Conservation (phyloP, 1,140 invertebrate species). For the Ceratosolen solmsi region DNA sequence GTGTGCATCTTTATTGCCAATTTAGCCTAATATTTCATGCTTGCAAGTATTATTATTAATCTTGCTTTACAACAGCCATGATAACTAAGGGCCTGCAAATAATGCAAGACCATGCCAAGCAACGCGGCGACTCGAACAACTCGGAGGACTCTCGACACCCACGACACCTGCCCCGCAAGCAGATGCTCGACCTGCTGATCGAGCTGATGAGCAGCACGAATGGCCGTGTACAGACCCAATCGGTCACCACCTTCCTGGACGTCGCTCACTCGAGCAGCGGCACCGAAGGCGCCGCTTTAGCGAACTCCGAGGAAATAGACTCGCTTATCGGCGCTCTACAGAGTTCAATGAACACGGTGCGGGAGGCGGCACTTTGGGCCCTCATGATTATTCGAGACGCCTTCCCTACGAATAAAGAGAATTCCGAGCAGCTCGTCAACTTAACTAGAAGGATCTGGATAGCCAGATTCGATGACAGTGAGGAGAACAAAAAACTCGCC, state of each 20-base stretch:
- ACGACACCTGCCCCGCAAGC: conserved; percentile 82
- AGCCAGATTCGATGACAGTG: conserved; percentile 81
- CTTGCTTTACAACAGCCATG: no score
- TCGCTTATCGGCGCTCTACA: conserved; percentile 86
- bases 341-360: conserved; percentile 79
- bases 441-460: conserved; percentile 85
- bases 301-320: conserved; percentile 81
- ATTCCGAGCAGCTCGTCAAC: conserved; percentile 76
- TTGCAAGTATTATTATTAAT: no score
- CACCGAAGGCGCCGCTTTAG: conserved; percentile 76
- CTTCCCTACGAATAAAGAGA: conserved; percentile 78
- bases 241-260: conserved; percentile 83
- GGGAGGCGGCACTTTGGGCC: conserved; percentile 86
- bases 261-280: conserved; percentile 83
- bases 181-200: conserved; percentile 87
- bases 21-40: no score
- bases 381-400: conserved; percentile 79
- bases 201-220: conserved; percentile 83
- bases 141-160: conserved; percentile 80
- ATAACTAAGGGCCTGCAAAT: conserved; percentile 80
- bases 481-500: conserved; percentile 82
- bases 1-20: no score
- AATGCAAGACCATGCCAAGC: conserved; percentile 81
- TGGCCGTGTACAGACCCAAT: conserved; percentile 83
- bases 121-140: conserved; percentile 72